Percentiles rank a stretch among this genome's conserved stretches.
Conservation (phyloP, 2,113 vertebrate genomes). For the Atherinomorus stipes region DNA sequence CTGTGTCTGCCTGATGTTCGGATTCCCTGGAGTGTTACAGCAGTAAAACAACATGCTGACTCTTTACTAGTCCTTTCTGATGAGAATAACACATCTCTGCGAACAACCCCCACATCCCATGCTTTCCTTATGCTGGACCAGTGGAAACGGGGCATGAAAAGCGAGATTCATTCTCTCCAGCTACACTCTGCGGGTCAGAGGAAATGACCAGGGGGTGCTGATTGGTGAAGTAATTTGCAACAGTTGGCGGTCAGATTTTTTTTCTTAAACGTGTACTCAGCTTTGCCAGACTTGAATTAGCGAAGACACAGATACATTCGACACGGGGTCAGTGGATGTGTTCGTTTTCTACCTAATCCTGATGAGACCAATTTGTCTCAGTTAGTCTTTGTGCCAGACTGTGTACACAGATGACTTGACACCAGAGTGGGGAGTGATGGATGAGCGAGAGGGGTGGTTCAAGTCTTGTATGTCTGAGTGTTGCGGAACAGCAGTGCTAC, state of each 20-base stretch:
- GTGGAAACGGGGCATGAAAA: slow-evolving; percentile 45
- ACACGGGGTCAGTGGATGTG: slow-evolving; percentile 27
- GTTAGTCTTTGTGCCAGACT: slow-evolving; percentile 44
- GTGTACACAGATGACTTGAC: slow-evolving; percentile 56
- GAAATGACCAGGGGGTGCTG: slow-evolving; percentile 40
- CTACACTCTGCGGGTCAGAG: slow-evolving; percentile 36
- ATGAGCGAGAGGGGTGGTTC: slow-evolving; percentile 11
- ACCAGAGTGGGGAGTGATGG: slow-evolving; percentile 45
- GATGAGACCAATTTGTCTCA: slow-evolving; percentile 55
- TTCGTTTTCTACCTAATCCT: slow-evolving; percentile 27
- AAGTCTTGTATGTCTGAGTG: slow-evolving; percentile 8
- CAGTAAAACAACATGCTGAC: slow-evolving; percentile 82
- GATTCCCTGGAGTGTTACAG: slow-evolving; percentile 61
- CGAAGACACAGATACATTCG: slow-evolving; percentile 1
- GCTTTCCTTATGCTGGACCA: slow-evolving; percentile 54
- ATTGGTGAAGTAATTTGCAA: slow-evolving; percentile 54
- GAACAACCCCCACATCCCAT: slow-evolving; percentile 60
- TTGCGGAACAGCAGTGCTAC: neutral
- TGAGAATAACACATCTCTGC: slow-evolving; percentile 80
- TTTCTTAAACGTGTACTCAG: slow-evolving; percentile 3
- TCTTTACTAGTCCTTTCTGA: slow-evolving; percentile 75
- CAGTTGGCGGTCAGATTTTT: slow-evolving; percentile 36
- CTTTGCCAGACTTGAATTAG: neutral
- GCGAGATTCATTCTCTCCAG: slow-evolving; percentile 38
- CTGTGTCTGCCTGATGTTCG: slow-evolving; percentile 72